These are phyloP conservation scores for Cettia cetti DNA, from an alignment of 2,113 vertebrate species.

Conservation along the genomic window DNA sequence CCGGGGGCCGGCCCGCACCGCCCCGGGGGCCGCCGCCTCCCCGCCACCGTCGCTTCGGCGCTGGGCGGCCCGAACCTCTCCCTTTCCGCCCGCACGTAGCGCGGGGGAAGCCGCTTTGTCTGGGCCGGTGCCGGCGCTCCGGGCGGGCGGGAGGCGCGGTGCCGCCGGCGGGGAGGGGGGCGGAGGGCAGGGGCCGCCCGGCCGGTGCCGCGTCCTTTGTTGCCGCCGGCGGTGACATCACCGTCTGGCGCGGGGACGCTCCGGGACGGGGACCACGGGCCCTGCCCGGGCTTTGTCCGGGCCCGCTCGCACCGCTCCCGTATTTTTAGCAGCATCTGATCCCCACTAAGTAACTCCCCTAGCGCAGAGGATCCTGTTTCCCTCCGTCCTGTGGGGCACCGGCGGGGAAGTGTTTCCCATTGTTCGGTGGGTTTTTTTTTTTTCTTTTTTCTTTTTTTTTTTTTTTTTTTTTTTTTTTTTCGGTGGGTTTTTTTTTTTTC, in stretches of 20 bases:
- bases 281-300: neutral
- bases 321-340: neutral
- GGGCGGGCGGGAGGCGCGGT: neutral
- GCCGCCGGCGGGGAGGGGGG: neutral
- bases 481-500: too few relatives aligned
- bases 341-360: neutral
- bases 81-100: neutral
- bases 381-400: neutral
- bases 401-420: neutral
- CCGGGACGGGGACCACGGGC: constrained; percentile 35
- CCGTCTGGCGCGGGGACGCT: constrained; percentile 58
- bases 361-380: neutral
- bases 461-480: neutral
- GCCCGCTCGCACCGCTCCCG: neutral
- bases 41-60: too few relatives aligned
- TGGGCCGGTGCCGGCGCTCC: neutral
- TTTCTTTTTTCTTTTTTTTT: neutral
- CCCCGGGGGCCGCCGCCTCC: too few relatives aligned
- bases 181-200: neutral
- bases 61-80: neutral
- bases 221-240: constrained; percentile 74
- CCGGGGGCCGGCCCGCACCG: too few relatives aligned
- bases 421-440: neutral
- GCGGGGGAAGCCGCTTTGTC: constrained; percentile 2
- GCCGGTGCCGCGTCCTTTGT: constrained; percentile 69